Evolutionary conservation across 1,140 invertebrate species (phyloP).

Genomic region (Pachyrhynchus sulphureomaculatus): DNA sequence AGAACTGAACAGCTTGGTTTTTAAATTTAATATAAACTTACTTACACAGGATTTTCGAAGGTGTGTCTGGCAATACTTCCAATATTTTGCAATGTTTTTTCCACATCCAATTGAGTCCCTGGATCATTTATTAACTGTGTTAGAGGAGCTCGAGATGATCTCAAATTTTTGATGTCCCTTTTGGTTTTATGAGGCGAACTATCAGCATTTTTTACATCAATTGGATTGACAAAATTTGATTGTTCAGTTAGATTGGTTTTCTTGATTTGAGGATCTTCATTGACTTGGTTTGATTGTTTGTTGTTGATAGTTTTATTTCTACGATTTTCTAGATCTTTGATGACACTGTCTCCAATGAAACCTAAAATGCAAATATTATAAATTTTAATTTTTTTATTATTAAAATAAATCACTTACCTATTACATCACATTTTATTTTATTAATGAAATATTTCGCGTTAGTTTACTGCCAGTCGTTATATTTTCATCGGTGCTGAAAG

Average conservation of each 20-base stretch:
- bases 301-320: not conserved
- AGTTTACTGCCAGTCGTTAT: too few relatives aligned
- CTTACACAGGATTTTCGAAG: constrained; percentile 42
- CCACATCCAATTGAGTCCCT: constrained; percentile 18
- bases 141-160: not conserved
- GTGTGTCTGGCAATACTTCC: constrained; percentile 42
- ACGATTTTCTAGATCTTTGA: constrained; percentile 10
- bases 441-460: too few relatives aligned
- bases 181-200: constrained; percentile 3
- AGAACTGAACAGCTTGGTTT: not conserved
- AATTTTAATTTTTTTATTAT: not conserved
- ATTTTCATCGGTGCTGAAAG: too few relatives aligned
- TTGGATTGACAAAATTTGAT: not conserved
- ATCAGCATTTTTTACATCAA: too few relatives aligned
- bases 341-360: constrained; percentile 19
- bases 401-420: not conserved
- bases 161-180: not conserved
- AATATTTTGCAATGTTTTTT: constrained; percentile 36
- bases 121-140: constrained; percentile 22
- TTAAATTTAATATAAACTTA: not conserved
- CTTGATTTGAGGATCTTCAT: not conserved
- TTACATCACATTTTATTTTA: not conserved
- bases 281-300: not conserved
- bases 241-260: not conserved
- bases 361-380: constrained; percentile 8